Base-by-base conservation (phyloP, 2,888 invertebrate species). In the Sarcophaga subvicina region DNA sequence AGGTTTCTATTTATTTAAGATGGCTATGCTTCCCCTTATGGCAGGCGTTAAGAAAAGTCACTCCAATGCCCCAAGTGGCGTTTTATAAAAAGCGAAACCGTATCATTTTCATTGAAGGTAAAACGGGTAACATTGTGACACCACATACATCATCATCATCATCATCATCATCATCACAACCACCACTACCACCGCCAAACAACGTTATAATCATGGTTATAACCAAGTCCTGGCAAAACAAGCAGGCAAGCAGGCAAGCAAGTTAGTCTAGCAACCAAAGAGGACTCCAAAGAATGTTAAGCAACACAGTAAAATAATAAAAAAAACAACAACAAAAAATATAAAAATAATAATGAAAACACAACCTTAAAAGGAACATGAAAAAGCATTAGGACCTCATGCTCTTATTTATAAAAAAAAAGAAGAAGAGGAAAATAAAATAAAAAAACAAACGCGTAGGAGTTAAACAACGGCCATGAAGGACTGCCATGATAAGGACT, bases 41-140 rank as follows among this genome's bases (percentile, higher is more conserved):
- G 10, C 20, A 81, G 69, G 69, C 77, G 27, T 72, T 80, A 77
- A 67, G 72, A 77, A 37, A 77, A 77, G 66, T 77, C 70, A 25
- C 62, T 72, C 54, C n/a, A 80, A 72, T 85, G 62, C 70, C 77
- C 76, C 85, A 66, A 79, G 76, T 59, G 63, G 25, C 62, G 63
- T 63, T 70, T 37, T 60, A 64, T 45, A 71, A n/a, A 71, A 73
- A 71, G 71, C 47, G 20, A 70, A 59, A 76, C 63, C 25, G 22
- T 76, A 82, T 76, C 45, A 75, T 81, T 70, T 76, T 59, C 63
- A 45, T 70, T 25, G 4, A 54, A 37, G 76, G 63, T 59, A 49
- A 62, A 67, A 64, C 71, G 64, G 77, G 63, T 37, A 71, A 47
- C 47, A 17, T 45, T n/a, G 64, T 45, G 63, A 70, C 76, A 76